Evolutionary conservation across 1,140 invertebrate species (phyloP).

Genomic region (Philaenus spumarius): DNA sequence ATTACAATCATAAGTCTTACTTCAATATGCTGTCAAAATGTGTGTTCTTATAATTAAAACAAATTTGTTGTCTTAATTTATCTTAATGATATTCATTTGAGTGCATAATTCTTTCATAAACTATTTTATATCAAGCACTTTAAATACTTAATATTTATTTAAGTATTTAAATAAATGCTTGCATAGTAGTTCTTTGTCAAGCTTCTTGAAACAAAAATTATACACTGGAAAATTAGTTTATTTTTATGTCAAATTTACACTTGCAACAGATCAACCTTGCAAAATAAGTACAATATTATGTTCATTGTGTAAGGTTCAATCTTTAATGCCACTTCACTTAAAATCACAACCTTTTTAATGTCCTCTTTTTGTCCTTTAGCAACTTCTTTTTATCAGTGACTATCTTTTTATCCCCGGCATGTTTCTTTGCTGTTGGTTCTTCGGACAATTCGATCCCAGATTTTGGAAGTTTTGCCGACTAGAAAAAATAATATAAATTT

Average conservation of each 20-base stretch:
- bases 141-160: too few relatives aligned
- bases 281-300: conserved; percentile 9
- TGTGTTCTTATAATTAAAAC: too few relatives aligned
- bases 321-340: background rate
- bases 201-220: background rate
- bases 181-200: background rate
- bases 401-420: conserved; percentile 72
- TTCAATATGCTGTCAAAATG: too few relatives aligned
- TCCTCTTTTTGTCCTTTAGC: conserved; percentile 78
- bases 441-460: conserved; percentile 44
- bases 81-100: background rate
- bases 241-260: too few relatives aligned
- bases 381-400: conserved; percentile 70
- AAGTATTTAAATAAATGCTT: too few relatives aligned
- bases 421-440: conserved; percentile 75
- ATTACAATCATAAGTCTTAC: background rate
- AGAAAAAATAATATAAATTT: too few relatives aligned
- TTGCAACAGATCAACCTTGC: background rate
- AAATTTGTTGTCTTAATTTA: too few relatives aligned
- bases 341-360: conserved; percentile 79
- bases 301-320: background rate
- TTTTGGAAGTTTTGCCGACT: conserved; percentile 42
- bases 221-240: background rate
- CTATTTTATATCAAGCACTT: too few relatives aligned
- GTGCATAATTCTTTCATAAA: background rate